Conservation (phyloP, 2,113 vertebrate species). For the Aegithalos caudatus region DNA sequence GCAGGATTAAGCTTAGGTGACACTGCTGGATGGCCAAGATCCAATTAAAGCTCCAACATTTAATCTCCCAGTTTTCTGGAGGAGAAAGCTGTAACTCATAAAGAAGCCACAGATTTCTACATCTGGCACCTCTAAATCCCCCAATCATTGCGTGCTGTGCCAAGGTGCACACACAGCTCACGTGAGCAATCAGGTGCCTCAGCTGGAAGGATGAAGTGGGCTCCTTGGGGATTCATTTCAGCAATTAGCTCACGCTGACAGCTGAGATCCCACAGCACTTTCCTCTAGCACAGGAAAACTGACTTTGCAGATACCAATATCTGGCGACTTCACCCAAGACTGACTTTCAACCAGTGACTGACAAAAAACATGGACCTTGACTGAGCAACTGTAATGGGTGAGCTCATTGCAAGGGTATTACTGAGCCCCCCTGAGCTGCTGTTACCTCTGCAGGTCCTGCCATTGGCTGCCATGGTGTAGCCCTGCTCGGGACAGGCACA, state of each 20-base stretch:
- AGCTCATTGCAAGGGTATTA: neutral
- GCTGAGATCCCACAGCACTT: neutral
- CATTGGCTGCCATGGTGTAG: slow-evolving; percentile 84
- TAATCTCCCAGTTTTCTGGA: neutral
- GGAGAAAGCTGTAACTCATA: neutral
- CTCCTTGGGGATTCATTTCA: neutral
- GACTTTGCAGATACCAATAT: neutral
- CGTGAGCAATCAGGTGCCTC: neutral
- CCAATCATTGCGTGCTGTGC: neutral
- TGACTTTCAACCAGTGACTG: neutral
- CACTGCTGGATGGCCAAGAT: neutral
- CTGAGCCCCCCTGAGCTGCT: accelerated
- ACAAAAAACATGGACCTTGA: neutral
- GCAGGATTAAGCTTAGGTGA: neutral
- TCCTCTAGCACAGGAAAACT: neutral
- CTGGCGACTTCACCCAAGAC: neutral
- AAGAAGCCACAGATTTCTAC: neutral
- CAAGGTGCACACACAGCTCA: neutral
- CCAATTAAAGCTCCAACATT: neutral
- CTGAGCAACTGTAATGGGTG: neutral
- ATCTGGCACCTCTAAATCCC: neutral
- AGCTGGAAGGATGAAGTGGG: neutral
- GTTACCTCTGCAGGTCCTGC: slow-evolving; percentile 88
- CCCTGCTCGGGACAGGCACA: slow-evolving; percentile 88
- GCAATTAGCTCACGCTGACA: neutral